Evolutionary conservation across 2,113 vertebrate species (phyloP).

Genomic region (Martes martes): DNA sequence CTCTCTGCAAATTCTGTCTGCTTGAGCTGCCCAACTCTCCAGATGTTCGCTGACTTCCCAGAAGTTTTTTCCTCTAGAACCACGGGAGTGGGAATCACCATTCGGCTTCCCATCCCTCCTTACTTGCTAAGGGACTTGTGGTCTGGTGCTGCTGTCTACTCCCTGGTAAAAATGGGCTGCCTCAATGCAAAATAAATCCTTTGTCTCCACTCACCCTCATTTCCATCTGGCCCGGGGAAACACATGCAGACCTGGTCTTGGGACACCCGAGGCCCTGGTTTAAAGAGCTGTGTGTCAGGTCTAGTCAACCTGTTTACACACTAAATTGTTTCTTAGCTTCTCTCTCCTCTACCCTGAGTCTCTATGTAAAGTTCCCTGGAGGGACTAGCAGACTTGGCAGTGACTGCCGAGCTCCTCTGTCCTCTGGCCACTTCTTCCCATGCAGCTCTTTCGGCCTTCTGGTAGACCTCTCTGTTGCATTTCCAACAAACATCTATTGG

Average conservation of each 20-base stretch:
- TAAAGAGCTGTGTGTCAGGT: background rate
- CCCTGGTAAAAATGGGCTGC: background rate
- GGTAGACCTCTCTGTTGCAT: background rate
- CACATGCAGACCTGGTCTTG: too few species aligned
- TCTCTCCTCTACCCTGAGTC: background rate
- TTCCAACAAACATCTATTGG: background rate
- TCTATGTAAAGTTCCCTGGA: background rate
- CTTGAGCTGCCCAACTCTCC: background rate
- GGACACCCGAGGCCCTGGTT: background rate
- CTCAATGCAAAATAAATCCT: background rate
- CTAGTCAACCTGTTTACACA: background rate
- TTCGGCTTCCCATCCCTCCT: background rate
- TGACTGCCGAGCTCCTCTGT: background rate
- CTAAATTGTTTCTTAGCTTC: background rate
- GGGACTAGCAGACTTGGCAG: background rate
- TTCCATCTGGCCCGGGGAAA: background rate
- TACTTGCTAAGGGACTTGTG: background rate
- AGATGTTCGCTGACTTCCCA: background rate
- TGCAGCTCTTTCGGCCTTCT: background rate
- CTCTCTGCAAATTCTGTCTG: background rate
- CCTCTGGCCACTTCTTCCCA: background rate
- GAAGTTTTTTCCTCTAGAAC: background rate
- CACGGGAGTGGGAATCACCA: background rate
- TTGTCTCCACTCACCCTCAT: too few species aligned
- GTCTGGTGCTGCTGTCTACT: background rate